Evolutionary conservation across 1,140 invertebrate species (phyloP), one percentile per base, ranked within the genome.

Genomic region (Parasteatoda tepidariorum): DNA sequence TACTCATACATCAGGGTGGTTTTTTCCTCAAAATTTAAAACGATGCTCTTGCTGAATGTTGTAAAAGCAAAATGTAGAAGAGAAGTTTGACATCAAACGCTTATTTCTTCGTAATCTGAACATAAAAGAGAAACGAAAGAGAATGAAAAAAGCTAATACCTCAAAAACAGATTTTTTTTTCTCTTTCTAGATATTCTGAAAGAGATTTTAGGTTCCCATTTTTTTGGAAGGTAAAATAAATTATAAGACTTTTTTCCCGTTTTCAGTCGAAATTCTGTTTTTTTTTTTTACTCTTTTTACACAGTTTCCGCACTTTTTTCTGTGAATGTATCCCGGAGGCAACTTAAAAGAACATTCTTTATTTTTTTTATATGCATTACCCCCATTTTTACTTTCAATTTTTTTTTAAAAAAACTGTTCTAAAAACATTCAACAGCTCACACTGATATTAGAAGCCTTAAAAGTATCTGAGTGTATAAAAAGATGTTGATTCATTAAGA

Each of bases 161-260:
- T 75, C 71, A 75, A 75, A 75, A 61, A 55, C 22, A 73, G 31
- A 26, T 61, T 61, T 75, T 48, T 18, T 59, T 59, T 30, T 48
- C n/a, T 61, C 28, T 62, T 75, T 73, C 28, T n/a, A n/a, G 30
- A 31, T 26, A n/a, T 75, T 54, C 28, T 66, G 74, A 66, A 76
- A 62, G 59, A 34, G 38, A 7, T 26, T 48, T 48, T 59, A 48
- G 31, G 62, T 31, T 66, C 41, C 62, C 26, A 15, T 75, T 61
- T 75, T 75, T 75, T 75, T 75, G 73, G 57, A 59, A 26, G n/a
- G 38, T 38, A 78, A 78, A 66, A 78, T 78, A 78, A 78, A 78
- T 78, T 78, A 78, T 54, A 78, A 66, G 34, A 78, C 34, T 54
- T 48, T 48, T 28, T 41, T 70, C 66, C 73, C 54, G 24, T 73